Evolutionary conservation across 2,888 invertebrate species (phyloP), one percentile per base, ranked within the genome.

Genomic region (Hemicrepidius hirtus): DNA sequence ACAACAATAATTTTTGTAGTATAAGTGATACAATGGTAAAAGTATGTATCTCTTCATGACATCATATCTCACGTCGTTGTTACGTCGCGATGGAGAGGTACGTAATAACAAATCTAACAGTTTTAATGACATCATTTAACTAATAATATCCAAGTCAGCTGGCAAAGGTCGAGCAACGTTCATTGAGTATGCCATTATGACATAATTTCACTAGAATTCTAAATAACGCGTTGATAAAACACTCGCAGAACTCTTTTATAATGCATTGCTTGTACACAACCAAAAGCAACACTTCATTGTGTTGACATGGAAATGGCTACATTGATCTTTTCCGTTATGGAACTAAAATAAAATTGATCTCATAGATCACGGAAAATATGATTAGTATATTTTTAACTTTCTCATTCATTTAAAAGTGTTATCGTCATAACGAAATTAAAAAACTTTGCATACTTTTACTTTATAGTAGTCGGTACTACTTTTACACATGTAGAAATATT

Each of bases 91-190:
- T 35, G 10, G 44, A 46, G 32, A 63, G 24, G 41, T 60, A 70
- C 73, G 73, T 73, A 73, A 69, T 53, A 64, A 67, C 49, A 46
- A 46, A 40, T 70, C 55, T 63, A 70, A 70, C 73, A 74, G 70
- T 67, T 70, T 66, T 66, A 70, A 72, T 77, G 75, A 75, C 77
- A 75, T 77, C 77, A 77, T 41, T 50, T 40, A 9, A 64, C 73
- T 74, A 75, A 75, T 77, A 76, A 76, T 76, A 76, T 64, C 62
- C 73, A 71, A 75, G 69, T 74, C 76, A 76, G 76, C 76, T 76
- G 76, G 71, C 66, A 71, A 67, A 71, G 71, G 71, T 71, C 70
- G 73, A 32, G 53, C 60, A 74, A 70, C 44, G 69, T 55, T 73
- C 72, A 68, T 72, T 72, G 62, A 68, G 24, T 68, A 68, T 55